phyloP scores from a whole-genome alignment of 2,888 invertebrate species.

The Hylaea fasciaria region DNA sequence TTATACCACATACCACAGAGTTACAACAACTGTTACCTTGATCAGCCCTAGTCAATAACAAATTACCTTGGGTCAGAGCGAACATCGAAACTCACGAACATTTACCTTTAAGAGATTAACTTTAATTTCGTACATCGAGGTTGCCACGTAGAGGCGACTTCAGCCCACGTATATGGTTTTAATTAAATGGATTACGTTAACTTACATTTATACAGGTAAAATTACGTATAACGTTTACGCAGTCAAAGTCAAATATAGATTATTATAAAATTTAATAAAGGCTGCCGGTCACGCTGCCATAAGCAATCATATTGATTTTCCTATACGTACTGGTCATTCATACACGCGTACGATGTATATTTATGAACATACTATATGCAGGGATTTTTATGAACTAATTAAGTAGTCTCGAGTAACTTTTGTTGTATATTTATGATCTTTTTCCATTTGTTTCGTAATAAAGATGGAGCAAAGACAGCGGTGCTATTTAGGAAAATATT shows the following conservation, averaged over 20 bases:
- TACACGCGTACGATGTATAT: neutral
- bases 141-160: slow-evolving; percentile 10
- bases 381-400: no score
- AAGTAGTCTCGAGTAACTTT: no score
- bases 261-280: neutral
- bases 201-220: neutral
- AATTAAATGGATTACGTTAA: slow-evolving; percentile 14
- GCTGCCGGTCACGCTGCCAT: neutral
- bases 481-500: no score
- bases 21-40: slow-evolving; percentile 30
- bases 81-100: slow-evolving; percentile 11
- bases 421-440: no score
- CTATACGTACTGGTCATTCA: neutral
- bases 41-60: no score
- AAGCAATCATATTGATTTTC: neutral
- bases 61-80: no score
- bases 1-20: neutral
- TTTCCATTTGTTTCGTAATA: no score
- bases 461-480: no score
- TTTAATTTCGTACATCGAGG: slow-evolving; percentile 27
- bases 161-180: slow-evolving; percentile 17
- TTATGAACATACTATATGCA: no score
- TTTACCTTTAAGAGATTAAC: slow-evolving; percentile 27
- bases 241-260: neutral
- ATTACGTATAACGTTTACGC: neutral